A percentile compares a stretch with the other conserved stretches of the same genome.
Conservation (phyloP, 1,140 invertebrate genomes). For the Holotrichia oblita region DNA sequence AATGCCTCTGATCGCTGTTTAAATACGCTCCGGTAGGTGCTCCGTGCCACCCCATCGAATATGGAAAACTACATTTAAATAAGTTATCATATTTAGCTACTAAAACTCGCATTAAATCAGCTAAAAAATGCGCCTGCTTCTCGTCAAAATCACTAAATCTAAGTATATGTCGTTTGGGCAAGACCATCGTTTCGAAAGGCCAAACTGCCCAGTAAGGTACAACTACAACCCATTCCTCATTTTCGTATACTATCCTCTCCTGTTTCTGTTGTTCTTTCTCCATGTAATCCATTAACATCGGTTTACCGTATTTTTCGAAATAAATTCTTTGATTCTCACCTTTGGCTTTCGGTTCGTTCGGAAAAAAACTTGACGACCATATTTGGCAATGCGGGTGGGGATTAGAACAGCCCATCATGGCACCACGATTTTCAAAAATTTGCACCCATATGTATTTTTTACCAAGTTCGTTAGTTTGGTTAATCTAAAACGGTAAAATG, state of each 20-base stretch:
- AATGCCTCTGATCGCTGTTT: conserved; percentile 76
- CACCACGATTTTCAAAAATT: no score
- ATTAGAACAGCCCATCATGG: no score
- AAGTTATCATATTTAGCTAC: conserved; percentile 96
- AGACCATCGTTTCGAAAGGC: conserved; percentile 96
- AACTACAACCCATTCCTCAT: conserved; percentile 87
- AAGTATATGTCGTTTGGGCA: conserved; percentile 80
- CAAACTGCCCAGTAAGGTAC: conserved; percentile 97
- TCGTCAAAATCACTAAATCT: conserved; percentile 78
- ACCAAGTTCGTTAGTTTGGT: conserved; percentile 81
- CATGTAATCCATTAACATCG: conserved; percentile 87
- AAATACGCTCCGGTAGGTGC: conserved; percentile 84
- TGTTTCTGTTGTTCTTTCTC: no score
- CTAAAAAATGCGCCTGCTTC: conserved; percentile 72
- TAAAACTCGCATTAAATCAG: conserved; percentile 84
- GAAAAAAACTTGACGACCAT: no score
- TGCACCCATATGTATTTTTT: conserved; percentile 80
- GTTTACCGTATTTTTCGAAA: no score
- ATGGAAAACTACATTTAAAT: conserved; percentile 94
- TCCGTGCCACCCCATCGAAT: conserved; percentile 99
- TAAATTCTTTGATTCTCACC: no score
- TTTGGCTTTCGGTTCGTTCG: no score
- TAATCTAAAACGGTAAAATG: conserved; percentile 58
- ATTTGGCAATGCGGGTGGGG: no score
- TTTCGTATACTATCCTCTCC: conserved; percentile 86